Base-by-base conservation (phyloP, 2,797 vertebrate genomes). In the Aerospiza tachiro region DNA sequence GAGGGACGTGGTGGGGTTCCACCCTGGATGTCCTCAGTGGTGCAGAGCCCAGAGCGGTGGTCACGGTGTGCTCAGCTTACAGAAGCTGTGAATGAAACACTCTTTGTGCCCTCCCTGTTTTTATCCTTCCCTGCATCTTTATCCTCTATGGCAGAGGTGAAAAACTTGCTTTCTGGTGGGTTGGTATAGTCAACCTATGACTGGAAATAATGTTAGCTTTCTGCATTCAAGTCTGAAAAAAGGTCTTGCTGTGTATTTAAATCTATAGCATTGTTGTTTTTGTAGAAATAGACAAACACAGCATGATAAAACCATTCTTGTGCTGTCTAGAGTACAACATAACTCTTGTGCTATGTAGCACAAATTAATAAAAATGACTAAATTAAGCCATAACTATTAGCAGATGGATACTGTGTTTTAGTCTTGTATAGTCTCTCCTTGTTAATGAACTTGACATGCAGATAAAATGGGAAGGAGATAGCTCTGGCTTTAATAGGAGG, bases 331-430 rank as follows among this genome's bases (percentile, higher is more conserved):
- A 59, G 26, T 50, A 55, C 19, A 72, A 61, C 15, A 23, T 86
- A 77, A 56, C n/a, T 83, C 62, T 58, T 61, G 66, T 79, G 80
- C 50, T 82, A 9, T 70, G 44, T 90, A 79, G 77, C 70, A 80
- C 63, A 82, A 84, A 79, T 89, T 73, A 93, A 82, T 90, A 90
- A 84, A 86, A 93, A 65, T 52, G 1, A 67, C 61, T 89, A 65
- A 93, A 82, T 80, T 78, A 86, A 90, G 42, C 47, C 26, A 1
- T 92, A 91, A 94, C 44, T 82, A 33, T 67, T 86, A 84, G 73
- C 86, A 96, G 70, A 93, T 96, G 88, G 50, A 44, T 88, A 15
- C 31, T n/a, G 56, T 90, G 65, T n/a, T 93, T 92, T 66, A 77
- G 74, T 75, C n/a, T 91, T 74, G 25, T 35, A 1, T 68, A 83